Conservation (phyloP, 2,888 invertebrate genomes). For the Spodoptera picta region DNA sequence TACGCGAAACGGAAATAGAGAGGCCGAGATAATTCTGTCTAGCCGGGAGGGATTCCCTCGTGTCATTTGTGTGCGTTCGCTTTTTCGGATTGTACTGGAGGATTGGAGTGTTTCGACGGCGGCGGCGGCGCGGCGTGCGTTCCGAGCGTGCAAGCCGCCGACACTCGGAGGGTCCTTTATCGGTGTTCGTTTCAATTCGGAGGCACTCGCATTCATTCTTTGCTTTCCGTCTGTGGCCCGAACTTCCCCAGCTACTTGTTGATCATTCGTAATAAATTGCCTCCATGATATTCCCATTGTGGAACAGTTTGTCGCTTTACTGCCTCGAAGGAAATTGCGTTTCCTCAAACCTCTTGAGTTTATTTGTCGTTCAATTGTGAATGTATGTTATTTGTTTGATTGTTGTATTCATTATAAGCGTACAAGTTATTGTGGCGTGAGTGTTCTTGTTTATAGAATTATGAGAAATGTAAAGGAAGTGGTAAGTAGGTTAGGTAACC, state of each 20-base stretch:
- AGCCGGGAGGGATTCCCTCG: conserved; percentile 88
- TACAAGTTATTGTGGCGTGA: conserved; percentile 25
- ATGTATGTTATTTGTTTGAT: conserved; percentile 44
- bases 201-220: conserved; percentile 77
- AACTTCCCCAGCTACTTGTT: conserved; percentile 86
- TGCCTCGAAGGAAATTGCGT: conserved; percentile 85
- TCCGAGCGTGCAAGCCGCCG: conserved; percentile 68
- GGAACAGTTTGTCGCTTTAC: conserved; percentile 87
- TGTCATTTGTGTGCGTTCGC: conserved; percentile 87
- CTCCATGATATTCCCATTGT: conserved; percentile 88
- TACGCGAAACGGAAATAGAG: conserved; percentile 88
- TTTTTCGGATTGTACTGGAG: conserved; percentile 83
- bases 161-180: conserved; percentile 75
- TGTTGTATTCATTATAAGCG: conserved; percentile 22
- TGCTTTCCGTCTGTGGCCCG: conserved; percentile 76
- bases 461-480: conserved; percentile 11
- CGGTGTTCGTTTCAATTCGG: conserved; percentile 70
- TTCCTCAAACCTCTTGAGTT: conserved; percentile 81
- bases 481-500: conserved; percentile 7
- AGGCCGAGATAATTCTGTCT: conserved; percentile 88
- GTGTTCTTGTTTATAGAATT: conserved; percentile 8
- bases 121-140: conserved; percentile 67
- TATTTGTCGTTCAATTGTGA: conserved; percentile 77
- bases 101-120: conserved; percentile 72
- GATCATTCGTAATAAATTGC: conserved; percentile 89